These are phyloP conservation scores for Magallana gigas DNA, from an alignment of 1,140 invertebrate species.

Conservation along the genomic window DNA sequence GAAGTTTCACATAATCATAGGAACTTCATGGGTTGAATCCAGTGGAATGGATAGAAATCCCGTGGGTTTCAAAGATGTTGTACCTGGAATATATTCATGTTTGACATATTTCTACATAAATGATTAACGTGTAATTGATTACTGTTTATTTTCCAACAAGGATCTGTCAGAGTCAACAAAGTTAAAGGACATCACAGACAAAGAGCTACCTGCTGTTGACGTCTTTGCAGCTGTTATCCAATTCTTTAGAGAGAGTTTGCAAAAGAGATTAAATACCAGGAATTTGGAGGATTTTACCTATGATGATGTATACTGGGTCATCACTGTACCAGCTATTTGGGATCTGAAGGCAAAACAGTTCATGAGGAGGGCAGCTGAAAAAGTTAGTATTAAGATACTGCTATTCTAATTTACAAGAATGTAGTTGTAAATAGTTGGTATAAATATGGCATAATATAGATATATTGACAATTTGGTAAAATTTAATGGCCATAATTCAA, in stretches of 20 bases:
- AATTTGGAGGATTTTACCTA: not conserved
- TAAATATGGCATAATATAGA: too few species aligned
- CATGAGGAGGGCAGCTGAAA: slow-evolving; percentile 41
- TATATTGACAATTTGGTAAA: too few species aligned
- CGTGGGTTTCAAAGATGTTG: too few species aligned
- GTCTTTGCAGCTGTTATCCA: slow-evolving; percentile 44
- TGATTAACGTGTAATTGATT: too few species aligned
- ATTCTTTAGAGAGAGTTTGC: slow-evolving; percentile 36
- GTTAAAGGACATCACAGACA: slow-evolving; percentile 38
- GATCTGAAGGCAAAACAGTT: slow-evolving; percentile 49
- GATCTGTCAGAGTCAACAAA: not conserved
- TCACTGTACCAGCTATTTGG: slow-evolving; percentile 52
- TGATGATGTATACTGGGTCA: slow-evolving; percentile 45
- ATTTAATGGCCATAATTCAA: too few species aligned
- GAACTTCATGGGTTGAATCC: too few species aligned
- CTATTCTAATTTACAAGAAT: too few species aligned
- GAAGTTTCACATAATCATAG: too few species aligned
- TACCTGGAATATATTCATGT: too few species aligned
- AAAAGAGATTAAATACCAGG: not conserved
- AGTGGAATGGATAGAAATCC: too few species aligned
- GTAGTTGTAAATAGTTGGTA: too few species aligned
- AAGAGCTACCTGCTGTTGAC: slow-evolving; percentile 39
- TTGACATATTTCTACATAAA: too few species aligned
- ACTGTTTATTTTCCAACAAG: not conserved
- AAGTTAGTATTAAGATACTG: not conserved